Base-by-base conservation (phyloP, 2,113 vertebrate species). In the Megaceryle torquata region DNA sequence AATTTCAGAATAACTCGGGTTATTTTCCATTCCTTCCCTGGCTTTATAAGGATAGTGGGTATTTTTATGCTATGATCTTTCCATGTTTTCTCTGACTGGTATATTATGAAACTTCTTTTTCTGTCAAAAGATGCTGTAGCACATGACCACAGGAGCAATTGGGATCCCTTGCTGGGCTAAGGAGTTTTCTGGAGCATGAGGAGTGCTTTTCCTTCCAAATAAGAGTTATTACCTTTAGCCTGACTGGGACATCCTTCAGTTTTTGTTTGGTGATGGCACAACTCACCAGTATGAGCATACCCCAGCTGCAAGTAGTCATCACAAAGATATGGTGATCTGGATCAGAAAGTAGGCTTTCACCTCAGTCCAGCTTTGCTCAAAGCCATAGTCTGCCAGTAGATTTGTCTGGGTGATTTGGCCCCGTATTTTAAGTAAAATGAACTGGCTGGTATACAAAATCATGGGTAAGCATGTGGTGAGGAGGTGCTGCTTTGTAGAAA, bases 381-480 rank as follows among this genome's bases (percentile, higher is more conserved):
- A 79, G 51, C 35, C 82, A 33, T 10, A 21, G 13, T 31, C 44
- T 70, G 35, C 15, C n/a, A 57, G 39, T 19, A 61, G 60, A 50
- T 84, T 65, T 48, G 1, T 20, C 29, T 54, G 21, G 11, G 5
- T 67, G 56, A 16, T 70, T 78, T 65, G 19, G 20, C 11, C 84
- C 15, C 2, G 0, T 29, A 14, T 41, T 82, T 92, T 67, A 70
- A 35, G 25, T 26, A 83, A 56, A 57, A 75, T 6, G 24, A 68
- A 57, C 2, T 5, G 26, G 1, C 9, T 48, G 41, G 50, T 31
- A 22, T 65, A 26, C 6, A 6, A 37, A 10, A 29, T 53, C 3
- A 0, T 4, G 29, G 43, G 14, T 8, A 10, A 14, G 15, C 2
- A 3, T 7, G 18, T 22, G 26, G 24, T 20, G 35, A 63, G 31